Evolutionary conservation across 2,888 invertebrate species (phyloP), one percentile per base, ranked within the genome.

Genomic region (Cotesia congregata): DNA sequence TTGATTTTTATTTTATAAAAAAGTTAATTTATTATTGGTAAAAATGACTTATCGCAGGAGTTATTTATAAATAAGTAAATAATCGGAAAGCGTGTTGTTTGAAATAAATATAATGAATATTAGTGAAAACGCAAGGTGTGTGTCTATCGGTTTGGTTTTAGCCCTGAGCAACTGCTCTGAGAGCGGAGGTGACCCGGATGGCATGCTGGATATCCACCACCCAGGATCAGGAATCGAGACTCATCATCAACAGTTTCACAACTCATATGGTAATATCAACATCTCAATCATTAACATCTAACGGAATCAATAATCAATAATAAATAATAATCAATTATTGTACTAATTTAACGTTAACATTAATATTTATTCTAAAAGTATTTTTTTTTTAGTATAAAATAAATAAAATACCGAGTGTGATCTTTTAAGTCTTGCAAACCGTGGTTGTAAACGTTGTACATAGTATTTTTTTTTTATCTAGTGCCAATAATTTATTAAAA

Each of bases 91-190:
- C 83, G 82, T 81, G 81, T 80, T 82, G 80, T 78, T 74, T 78
- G 77, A 83, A 80, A 81, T 83, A 87, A 72, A 76, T 74, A 76
- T 74, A 77, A 61, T 80, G 79, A 81, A 82, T 79, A 72, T 77
- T 78, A 81, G 86, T 86, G 85, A 88, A 88, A 88, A 87, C 85
- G 87, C 87, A 88, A 88, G 89, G 89, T 89, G 89, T 89, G 87
- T 89, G 89, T 89, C 89, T 89, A 89, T 89, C 89, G 89, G 89
- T 89, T 89, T 89, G 89, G 89, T 89, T 89, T 89, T 89, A 89
- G 89, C 89, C 82, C 89, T 89, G 88, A 89, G 88, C 87, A 89
- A 89, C 89, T 88, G 89, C 87, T 89, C 89, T 87, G 89, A 89
- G 86, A 88, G 88, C 84, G 89, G 89, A 84, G 88, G 86, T 80